These are phyloP conservation scores for Microtus richardsoni DNA, from an alignment of 2,113 vertebrate species.

Conservation along the genomic window DNA sequence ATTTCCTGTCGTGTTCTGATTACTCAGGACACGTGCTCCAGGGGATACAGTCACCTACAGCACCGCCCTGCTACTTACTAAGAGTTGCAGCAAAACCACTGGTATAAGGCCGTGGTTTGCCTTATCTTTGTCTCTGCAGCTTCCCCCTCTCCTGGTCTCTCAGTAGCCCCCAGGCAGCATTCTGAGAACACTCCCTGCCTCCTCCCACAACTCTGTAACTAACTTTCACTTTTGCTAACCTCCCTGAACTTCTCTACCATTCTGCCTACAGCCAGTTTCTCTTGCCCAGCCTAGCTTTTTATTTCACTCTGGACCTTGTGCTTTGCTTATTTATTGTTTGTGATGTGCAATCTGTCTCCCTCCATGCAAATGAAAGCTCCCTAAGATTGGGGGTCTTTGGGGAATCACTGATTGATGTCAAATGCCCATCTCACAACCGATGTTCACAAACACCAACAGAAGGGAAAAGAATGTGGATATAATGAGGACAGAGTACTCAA, in stretches of 20 bases:
- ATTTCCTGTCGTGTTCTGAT: not conserved
- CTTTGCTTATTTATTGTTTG: not conserved
- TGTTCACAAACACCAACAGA: not conserved
- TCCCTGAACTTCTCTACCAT: not conserved
- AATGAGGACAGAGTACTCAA: not conserved
- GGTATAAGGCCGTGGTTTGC: not conserved
- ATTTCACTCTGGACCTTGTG: not conserved
- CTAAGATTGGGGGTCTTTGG: not conserved
- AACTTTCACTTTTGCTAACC: too few species aligned
- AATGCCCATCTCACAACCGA: not conserved
- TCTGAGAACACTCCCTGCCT: too few species aligned
- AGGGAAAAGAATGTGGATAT: not conserved
- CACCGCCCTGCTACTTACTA: too few species aligned
- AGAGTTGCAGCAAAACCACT: not conserved
- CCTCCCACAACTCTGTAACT: too few species aligned
- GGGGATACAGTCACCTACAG: too few species aligned
- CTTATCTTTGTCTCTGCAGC: rapidly evolving
- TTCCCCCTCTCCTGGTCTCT: not conserved
- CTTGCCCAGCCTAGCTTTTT: not conserved
- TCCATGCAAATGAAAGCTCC: not conserved
- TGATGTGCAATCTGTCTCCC: not conserved
- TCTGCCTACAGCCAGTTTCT: not conserved
- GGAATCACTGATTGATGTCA: not conserved
- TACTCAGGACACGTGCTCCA: not conserved
- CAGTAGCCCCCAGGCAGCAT: rapidly evolving